phyloP scores from a whole-genome alignment of 2,888 invertebrate genomes.

The Beris morrisii region DNA sequence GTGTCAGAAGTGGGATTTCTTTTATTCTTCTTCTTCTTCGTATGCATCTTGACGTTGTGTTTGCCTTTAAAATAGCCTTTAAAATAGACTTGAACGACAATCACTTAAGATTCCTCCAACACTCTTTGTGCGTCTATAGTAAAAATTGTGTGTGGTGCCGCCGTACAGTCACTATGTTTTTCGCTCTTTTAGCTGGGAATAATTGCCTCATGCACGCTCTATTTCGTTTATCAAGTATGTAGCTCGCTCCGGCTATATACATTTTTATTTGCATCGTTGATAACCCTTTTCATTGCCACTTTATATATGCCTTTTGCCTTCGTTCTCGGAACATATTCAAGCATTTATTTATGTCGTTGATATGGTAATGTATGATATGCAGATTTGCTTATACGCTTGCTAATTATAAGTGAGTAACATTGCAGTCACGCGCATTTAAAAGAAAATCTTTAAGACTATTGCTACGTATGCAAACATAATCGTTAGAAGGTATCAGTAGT shows the following conservation, averaged over 20 bases:
- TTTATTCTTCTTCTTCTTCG: too few relatives aligned
- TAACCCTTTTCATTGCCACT: too few relatives aligned
- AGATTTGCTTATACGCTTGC: too few relatives aligned
- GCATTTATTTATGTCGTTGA: conserved; percentile 2
- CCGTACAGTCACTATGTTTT: not conserved
- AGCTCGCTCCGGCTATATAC: not conserved
- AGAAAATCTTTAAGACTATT: too few relatives aligned
- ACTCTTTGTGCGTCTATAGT: conserved; percentile 4
- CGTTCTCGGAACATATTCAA: not conserved
- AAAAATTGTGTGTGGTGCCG: not conserved
- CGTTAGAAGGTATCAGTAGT: too few relatives aligned
- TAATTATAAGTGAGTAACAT: too few relatives aligned
- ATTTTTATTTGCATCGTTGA: not conserved
- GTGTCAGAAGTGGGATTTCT: too few relatives aligned
- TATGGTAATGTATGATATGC: conserved; percentile 12
- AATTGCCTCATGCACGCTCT: conserved; percentile 3
- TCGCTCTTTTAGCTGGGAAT: not conserved
- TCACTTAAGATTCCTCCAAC: conserved; percentile 23
- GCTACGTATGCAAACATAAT: too few relatives aligned
- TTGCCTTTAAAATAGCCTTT: conserved; percentile 7
- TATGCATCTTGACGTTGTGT: not conserved
- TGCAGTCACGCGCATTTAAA: too few relatives aligned
- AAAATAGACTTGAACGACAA: conserved; percentile 21
- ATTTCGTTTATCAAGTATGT: conserved; percentile 8
- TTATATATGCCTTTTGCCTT: conserved; percentile 1